Evolutionary conservation across 2,888 invertebrate genomes (phyloP).

Genomic region (Yponomeuta plumbellus): DNA sequence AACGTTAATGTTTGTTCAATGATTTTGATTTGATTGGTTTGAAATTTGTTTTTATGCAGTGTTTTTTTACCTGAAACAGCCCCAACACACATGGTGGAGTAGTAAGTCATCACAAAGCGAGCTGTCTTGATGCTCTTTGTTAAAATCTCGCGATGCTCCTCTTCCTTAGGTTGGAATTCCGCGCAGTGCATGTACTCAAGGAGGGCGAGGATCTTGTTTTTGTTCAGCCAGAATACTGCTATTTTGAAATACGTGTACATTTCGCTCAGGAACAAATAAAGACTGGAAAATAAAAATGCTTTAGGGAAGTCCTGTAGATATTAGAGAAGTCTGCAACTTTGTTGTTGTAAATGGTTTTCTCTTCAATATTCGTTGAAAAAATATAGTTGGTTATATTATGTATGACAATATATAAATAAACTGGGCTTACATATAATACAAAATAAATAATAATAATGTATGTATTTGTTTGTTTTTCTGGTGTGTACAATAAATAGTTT

Average conservation of each 20-base stretch:
- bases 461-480: no score
- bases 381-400: no score
- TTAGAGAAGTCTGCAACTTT: no score
- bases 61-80: conserved; percentile 55
- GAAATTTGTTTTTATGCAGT: neutral
- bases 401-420: no score
- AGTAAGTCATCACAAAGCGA: conserved; percentile 63
- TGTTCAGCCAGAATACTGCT: conserved; percentile 64
- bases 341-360: no score
- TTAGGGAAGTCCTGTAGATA: neutral
- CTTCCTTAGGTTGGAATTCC: conserved; percentile 59
- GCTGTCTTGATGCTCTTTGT: conserved; percentile 55
- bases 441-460: no score
- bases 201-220: conserved; percentile 52
- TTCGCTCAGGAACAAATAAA: conserved; percentile 69
- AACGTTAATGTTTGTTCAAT: no score
- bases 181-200: conserved; percentile 54
- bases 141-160: conserved; percentile 55
- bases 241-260: conserved; percentile 71
- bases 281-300: conserved; percentile 39
- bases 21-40: no score
- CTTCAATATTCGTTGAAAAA: no score
- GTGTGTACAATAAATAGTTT: no score
- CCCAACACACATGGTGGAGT: conserved; percentile 63
- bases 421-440: no score